These are phyloP conservation scores for Eulithis testata DNA, from an alignment of 2,888 invertebrate species.

Conservation along the genomic window DNA sequence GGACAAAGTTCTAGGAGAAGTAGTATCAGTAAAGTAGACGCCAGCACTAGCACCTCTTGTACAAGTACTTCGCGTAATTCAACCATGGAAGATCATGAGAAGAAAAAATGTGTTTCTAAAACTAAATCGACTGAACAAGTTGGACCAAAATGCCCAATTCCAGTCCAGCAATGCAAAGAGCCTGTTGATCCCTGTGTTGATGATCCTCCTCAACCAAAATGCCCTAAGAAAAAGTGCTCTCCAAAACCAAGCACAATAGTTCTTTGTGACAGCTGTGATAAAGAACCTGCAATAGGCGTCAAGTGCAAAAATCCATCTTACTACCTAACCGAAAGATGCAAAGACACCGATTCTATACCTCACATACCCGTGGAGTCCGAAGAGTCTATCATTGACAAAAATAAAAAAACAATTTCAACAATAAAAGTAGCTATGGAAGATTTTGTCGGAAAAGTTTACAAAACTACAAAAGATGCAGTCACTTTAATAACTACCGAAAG, in stretches of 20 bases:
- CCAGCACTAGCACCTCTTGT: conserved; percentile 19
- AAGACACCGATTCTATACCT: conserved; percentile 16
- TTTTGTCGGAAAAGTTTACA: conserved; percentile 54
- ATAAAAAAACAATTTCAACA: conserved; percentile 51
- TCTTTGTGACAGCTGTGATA: conserved; percentile 3
- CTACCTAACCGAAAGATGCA: conserved; percentile 22
- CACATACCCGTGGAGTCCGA: conserved; percentile 3
- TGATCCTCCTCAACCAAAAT: conserved; percentile 9
- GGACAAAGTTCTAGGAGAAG: conserved; percentile 6
- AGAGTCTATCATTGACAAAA: conserved; percentile 40
- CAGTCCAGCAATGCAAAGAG: conserved; percentile 15
- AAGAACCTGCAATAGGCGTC: conserved; percentile 25
- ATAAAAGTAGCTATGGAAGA: conserved; percentile 59
- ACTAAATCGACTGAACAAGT: conserved; percentile 10
- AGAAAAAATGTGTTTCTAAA: conserved; percentile 11
- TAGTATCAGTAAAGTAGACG: conserved; percentile 32
- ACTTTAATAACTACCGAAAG: conserved; percentile 52
- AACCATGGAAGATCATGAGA: conserved; percentile 10
- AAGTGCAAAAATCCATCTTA: conserved; percentile 13
- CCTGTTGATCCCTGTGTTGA: background rate
- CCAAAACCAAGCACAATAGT: conserved; percentile 12
- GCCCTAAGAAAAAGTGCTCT: conserved; percentile 19
- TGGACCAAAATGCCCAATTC: conserved; percentile 9
- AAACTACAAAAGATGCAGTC: conserved; percentile 57
- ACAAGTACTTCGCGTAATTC: conserved; percentile 6